Evolutionary conservation across 2,113 vertebrate species (phyloP).

Genomic region (Rostratula benghalensis): DNA sequence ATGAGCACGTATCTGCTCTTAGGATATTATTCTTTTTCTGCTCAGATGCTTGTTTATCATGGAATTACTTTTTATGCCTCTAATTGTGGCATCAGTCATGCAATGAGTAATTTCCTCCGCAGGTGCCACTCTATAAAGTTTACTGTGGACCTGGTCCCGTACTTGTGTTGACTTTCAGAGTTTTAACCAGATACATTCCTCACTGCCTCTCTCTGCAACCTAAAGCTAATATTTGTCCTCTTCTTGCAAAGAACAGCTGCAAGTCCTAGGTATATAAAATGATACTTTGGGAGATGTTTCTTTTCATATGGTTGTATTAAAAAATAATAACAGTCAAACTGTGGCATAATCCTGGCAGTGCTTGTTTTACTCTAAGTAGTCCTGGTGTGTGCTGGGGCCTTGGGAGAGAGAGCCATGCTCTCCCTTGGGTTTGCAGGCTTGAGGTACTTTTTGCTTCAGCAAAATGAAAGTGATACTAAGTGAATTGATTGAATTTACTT

Average conservation of each 20-base stretch:
- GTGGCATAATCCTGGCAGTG: not conserved
- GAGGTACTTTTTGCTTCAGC: not conserved
- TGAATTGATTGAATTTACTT: not conserved
- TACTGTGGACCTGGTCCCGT: constrained; percentile 37
- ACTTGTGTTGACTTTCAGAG: constrained; percentile 44
- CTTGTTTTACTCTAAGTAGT: not conserved
- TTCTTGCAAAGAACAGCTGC: not conserved
- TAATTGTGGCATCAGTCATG: constrained; percentile 53
- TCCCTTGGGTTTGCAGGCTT: not conserved
- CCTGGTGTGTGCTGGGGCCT: not conserved
- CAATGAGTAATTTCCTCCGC: constrained; percentile 53
- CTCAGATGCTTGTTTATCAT: constrained; percentile 8
- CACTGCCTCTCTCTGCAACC: not conserved
- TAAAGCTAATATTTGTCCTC: not conserved
- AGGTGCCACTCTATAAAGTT: constrained; percentile 48
- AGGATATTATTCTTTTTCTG: not conserved
- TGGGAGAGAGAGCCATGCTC: rapidly evolving
- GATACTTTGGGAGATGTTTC: not conserved
- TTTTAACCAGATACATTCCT: constrained; percentile 6
- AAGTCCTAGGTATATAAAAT: not conserved
- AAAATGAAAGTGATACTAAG: constrained; percentile 5
- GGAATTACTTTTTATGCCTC: constrained; percentile 49
- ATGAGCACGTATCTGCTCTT: not conserved
- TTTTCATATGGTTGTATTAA: not conserved
- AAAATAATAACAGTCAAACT: not conserved